phyloP scores from a whole-genome alignment of 2,113 vertebrate genomes.

The Fulmarus glacialis region DNA sequence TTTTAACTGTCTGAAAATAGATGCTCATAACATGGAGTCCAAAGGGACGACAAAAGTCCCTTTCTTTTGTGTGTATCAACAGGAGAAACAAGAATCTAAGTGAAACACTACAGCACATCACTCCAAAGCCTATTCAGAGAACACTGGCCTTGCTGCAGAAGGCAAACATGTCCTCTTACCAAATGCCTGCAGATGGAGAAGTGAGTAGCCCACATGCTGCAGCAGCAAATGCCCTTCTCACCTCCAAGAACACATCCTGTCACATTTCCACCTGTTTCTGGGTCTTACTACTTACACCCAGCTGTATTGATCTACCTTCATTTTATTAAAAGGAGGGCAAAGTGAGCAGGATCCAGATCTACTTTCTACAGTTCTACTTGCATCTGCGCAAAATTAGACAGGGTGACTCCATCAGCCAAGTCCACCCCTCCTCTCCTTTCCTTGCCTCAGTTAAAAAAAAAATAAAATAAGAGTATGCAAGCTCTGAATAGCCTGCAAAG shows the following conservation, averaged over 20 bases:
- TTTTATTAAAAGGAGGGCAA: background rate
- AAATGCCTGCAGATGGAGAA: background rate
- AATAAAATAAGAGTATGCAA: background rate
- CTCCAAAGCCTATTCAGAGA: background rate
- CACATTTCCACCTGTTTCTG: background rate
- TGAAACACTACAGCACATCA: background rate
- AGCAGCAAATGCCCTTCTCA: background rate
- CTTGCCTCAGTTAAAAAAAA: background rate
- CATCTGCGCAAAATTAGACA: background rate
- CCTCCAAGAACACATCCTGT: background rate
- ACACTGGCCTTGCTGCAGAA: background rate
- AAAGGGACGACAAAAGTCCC: background rate
- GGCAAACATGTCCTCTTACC: background rate
- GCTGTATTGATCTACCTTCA: background rate
- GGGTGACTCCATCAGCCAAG: background rate
- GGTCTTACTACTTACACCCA: background rate
- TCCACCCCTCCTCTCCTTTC: background rate
- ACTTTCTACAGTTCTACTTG: background rate
- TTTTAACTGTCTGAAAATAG: constrained; percentile 6
- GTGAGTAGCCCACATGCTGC: background rate
- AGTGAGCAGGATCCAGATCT: background rate
- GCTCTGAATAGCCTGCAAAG: background rate
- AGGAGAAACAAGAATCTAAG: background rate
- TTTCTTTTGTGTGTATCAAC: background rate
- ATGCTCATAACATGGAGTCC: background rate